These are phyloP conservation scores for Eunapius fragilis DNA, from an alignment of 37 sponge, comb jelly and placozoan genomes.

Conservation along the genomic window DNA sequence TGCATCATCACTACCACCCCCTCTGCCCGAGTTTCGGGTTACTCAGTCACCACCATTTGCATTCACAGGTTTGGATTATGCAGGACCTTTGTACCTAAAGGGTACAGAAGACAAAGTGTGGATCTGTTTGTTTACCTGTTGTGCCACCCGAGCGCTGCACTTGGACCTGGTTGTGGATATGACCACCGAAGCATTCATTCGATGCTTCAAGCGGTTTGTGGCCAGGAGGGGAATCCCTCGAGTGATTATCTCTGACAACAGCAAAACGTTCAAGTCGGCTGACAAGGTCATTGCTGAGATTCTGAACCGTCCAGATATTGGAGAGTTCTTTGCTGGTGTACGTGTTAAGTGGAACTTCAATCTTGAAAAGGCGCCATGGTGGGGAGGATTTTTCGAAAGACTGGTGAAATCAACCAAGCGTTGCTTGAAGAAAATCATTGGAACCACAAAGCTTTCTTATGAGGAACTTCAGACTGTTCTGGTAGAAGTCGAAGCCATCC, in stretches of 20 bases:
- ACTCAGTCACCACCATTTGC: conserved; percentile 6
- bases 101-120: conserved; percentile 1
- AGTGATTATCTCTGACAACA: conserved; percentile 19
- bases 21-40: conserved; percentile 30
- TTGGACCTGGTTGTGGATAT: conserved; percentile 27
- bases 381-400: conserved; percentile 30
- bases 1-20: conserved; percentile 14
- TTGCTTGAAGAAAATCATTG: conserved; percentile 19
- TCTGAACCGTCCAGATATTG: not conserved
- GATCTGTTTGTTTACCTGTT: conserved; percentile 29
- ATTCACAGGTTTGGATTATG: conserved; percentile 26
- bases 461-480: conserved; percentile 16
- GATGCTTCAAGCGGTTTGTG: conserved; percentile 11
- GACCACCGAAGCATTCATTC: conserved; percentile 15
- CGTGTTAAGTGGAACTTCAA: conserved; percentile 11
- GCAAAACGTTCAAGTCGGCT: conserved; percentile 25
- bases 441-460: not conserved
- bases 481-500: conserved; percentile 19
- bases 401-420: conserved; percentile 21
- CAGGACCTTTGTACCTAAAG: conserved; percentile 11
- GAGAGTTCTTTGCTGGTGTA: not conserved
- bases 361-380: conserved; percentile 24
- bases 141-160: conserved; percentile 30
- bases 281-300: not conserved
- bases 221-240: conserved; percentile 8